Percentiles rank a stretch among this genome's conserved stretches.
phyloP scores from a whole-genome alignment of 2,797 vertebrate species.

The Tenualosa ilisha region DNA sequence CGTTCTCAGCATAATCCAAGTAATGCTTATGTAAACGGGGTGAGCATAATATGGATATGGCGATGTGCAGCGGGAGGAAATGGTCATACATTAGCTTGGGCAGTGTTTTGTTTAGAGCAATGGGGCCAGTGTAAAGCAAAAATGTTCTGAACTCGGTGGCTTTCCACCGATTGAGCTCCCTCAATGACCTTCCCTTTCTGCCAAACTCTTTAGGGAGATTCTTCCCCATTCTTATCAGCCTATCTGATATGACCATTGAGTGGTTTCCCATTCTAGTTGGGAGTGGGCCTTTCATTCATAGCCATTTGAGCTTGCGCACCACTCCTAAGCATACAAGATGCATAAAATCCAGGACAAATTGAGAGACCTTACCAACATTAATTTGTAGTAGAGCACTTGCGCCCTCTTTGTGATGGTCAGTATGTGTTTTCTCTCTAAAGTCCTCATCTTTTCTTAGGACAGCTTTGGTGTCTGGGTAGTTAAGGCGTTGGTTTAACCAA shows the following conservation, averaged over 20 bases:
- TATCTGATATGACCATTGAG: background rate
- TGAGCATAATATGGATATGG: background rate
- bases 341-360: constrained; percentile 21
- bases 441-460: constrained; percentile 8
- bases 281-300: constrained; percentile 26
- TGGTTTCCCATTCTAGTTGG: constrained; percentile 21
- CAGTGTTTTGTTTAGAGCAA: background rate
- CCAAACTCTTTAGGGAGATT: constrained; percentile 30
- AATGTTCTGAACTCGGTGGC: constrained; percentile 31
- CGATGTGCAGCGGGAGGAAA: background rate
- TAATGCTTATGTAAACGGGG: background rate
- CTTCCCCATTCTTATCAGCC: background rate
- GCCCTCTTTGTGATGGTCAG: constrained; percentile 7
- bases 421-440: background rate
- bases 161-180: constrained; percentile 34
- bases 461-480: background rate
- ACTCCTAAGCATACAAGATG: constrained; percentile 22
- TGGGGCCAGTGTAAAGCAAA: constrained; percentile 23
- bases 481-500: constrained; percentile 2
- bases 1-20: constrained; percentile 15
- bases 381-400: constrained; percentile 20
- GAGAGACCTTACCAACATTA: constrained; percentile 22
- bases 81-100: background rate
- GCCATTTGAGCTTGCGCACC: background rate
- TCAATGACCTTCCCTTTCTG: constrained; percentile 27